These are phyloP conservation scores for Pseudomyrmex concolor DNA, from an alignment of 1,140 invertebrate genomes.

Conservation along the genomic window DNA sequence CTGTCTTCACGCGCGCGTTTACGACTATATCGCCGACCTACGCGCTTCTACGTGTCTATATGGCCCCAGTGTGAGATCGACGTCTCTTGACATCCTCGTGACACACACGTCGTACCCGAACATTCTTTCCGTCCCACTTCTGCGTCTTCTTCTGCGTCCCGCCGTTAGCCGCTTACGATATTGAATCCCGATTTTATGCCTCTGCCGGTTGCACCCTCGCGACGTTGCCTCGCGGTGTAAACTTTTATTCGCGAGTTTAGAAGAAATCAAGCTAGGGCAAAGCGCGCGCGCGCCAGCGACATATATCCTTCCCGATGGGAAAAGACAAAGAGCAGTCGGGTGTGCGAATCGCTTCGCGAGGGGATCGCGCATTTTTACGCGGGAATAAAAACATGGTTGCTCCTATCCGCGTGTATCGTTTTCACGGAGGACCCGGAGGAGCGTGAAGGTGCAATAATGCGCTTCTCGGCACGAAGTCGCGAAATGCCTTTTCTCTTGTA, in stretches of 20 bases:
- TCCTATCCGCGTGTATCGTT: background rate
- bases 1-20: slow-evolving; percentile 1
- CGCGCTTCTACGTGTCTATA: slow-evolving; percentile 33
- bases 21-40: slow-evolving; percentile 17
- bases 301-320: background rate
- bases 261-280: slow-evolving; percentile 75
- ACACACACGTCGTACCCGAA: slow-evolving; percentile 78
- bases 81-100: slow-evolving; percentile 80
- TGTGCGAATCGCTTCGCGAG: slow-evolving; percentile 22
- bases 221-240: slow-evolving; percentile 73
- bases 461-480: background rate
- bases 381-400: slow-evolving; percentile 66
- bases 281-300: slow-evolving; percentile 8
- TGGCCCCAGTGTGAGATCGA: slow-evolving; percentile 36
- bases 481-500: background rate
- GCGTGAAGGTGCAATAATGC: background rate
- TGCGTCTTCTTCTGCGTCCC: background rate
- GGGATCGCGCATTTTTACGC: slow-evolving; percentile 56
- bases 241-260: slow-evolving; percentile 79
- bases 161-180: slow-evolving; percentile 66
- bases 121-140: background rate
- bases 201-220: slow-evolving; percentile 54
- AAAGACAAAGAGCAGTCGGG: slow-evolving; percentile 52
- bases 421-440: background rate
- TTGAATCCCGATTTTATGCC: slow-evolving; percentile 80